Base-by-base conservation (phyloP, 2,113 vertebrate genomes). In the Cephalopholis sonnerati region DNA sequence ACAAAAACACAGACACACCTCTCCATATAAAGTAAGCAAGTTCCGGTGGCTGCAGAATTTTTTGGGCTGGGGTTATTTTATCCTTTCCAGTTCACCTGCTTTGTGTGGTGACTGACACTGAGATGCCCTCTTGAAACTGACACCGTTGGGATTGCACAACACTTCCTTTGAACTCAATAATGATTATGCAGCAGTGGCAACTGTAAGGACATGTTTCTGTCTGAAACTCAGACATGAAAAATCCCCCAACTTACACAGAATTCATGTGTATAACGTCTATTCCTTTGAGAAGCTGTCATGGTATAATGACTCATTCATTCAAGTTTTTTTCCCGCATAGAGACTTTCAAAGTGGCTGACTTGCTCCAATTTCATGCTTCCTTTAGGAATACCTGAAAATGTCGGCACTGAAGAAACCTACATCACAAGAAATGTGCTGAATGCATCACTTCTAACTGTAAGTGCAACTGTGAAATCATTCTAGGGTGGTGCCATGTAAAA, bases 1-100 rank as follows among this genome's bases (percentile, higher is more conserved):
- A 78, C 18, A 59, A 46, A 80, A 85, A 84, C 29, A 29, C 66
- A 74, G 36, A 74, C 63, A 79, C 74, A 54, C 66, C 65, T 72
- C 77, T 68, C 48, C 68, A 39, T n/a, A 69, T 3, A 82, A 22
- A 72, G 41, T 39, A 25, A 79, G 62, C 16, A 41, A 68, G 51
- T 84, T 63, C 22, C 3, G 4, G 17, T 7, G 36, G 67, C 36
- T 62, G n/a, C 63, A 53, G 8, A 25, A 27, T 50, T 82, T 64
- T 64, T 10, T 20, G 36, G 17, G 27, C 27, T 32, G 11, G 41
- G 3, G 18, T 20, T 24, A 46, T 20, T 58, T 59, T 8, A 51
- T 32, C 46, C 4, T 4, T 29, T 69, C 59, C n/a, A 12, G 71
- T 59, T 63, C 27, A 65, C 83, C 53, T 58, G 27, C 39, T 44